Percentiles rank a stretch among this genome's conserved stretches.
These are phyloP conservation scores for Drosophila seguyi DNA, from an alignment of 1,140 invertebrate species.

Conservation along the genomic window DNA sequence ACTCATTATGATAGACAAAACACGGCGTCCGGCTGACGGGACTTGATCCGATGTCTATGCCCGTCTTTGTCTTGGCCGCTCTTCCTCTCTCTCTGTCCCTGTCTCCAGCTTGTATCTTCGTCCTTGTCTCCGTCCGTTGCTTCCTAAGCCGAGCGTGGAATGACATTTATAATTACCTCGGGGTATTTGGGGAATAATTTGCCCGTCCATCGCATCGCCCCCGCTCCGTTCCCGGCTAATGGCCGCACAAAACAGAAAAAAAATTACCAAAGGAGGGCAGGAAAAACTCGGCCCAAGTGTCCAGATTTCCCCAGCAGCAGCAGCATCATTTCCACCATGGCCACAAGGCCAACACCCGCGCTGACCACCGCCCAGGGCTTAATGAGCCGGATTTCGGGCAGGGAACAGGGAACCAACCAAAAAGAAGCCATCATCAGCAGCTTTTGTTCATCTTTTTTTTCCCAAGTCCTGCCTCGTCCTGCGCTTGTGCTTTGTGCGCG, in stretches of 20 bases:
- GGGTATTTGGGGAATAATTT: constrained; percentile 84
- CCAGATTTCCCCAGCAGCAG: constrained; percentile 53
- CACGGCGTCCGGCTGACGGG: constrained; percentile 53
- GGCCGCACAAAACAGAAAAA: constrained; percentile 34
- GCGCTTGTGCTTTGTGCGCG: constrained; percentile 74
- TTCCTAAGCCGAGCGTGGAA: constrained; percentile 53
- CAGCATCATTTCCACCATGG: constrained; percentile 14
- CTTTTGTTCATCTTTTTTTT: constrained; percentile 76
- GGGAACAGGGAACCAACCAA: constrained; percentile 44
- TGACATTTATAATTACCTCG: constrained; percentile 85
- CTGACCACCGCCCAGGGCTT: constrained; percentile 59
- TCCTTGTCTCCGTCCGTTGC: constrained; percentile 29
- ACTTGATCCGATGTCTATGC: constrained; percentile 28
- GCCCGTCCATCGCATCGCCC: constrained; percentile 57
- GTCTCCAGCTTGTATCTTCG: not conserved
- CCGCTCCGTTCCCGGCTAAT: constrained; percentile 51
- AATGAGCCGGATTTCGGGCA: constrained; percentile 74
- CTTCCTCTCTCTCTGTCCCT: not conserved
- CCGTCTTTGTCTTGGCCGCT: constrained; percentile 6
- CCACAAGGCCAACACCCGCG: constrained; percentile 65
- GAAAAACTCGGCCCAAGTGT: constrained; percentile 44
- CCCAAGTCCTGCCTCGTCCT: constrained; percentile 22
- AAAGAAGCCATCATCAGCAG: constrained; percentile 81
- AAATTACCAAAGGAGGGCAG: constrained; percentile 6
- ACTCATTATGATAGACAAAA: constrained; percentile 84